phyloP scores from a whole-genome alignment of 2,888 invertebrate genomes.

The Hirtodrosophila confusa region DNA sequence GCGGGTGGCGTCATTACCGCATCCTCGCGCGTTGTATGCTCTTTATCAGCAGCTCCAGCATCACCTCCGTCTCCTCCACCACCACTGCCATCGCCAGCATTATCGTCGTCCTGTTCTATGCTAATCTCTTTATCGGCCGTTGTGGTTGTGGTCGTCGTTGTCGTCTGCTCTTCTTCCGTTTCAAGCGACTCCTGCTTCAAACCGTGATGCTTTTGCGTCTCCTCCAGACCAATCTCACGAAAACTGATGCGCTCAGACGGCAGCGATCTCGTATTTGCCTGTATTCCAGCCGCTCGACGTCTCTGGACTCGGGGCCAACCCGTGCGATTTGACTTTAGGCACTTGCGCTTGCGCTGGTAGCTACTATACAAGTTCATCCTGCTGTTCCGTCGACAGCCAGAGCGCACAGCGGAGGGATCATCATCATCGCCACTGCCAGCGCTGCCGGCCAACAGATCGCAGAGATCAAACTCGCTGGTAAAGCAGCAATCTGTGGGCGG shows the following conservation, averaged over 20 bases:
- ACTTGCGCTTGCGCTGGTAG: constrained; percentile 81
- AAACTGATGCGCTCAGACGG: constrained; percentile 66
- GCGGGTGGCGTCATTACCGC: constrained; percentile 69
- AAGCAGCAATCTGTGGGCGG: constrained; percentile 81
- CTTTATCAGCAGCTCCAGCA: constrained; percentile 17
- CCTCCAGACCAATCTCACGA: constrained; percentile 44
- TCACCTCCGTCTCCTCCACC: constrained; percentile 30
- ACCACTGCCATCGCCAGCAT: constrained; percentile 38
- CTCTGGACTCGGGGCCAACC: constrained; percentile 90
- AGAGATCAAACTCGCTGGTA: constrained; percentile 81
- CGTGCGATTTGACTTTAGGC: constrained; percentile 89
- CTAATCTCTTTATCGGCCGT: constrained; percentile 35
- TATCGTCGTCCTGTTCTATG: constrained; percentile 30
- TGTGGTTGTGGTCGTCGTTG: constrained; percentile 55
- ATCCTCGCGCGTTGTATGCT: constrained; percentile 30
- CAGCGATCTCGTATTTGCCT: constrained; percentile 47
- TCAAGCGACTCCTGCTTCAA: constrained; percentile 52
- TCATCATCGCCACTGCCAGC: constrained; percentile 63
- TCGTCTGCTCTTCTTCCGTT: constrained; percentile 52
- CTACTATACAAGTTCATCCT: constrained; percentile 68
- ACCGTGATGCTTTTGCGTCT: constrained; percentile 1
- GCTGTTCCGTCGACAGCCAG: constrained; percentile 44
- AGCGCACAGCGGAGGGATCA: constrained; percentile 16
- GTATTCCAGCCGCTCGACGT: constrained; percentile 40
- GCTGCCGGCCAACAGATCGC: constrained; percentile 72